Conservation (phyloP, 1,140 invertebrate genomes). For the Spodoptera litura region DNA sequence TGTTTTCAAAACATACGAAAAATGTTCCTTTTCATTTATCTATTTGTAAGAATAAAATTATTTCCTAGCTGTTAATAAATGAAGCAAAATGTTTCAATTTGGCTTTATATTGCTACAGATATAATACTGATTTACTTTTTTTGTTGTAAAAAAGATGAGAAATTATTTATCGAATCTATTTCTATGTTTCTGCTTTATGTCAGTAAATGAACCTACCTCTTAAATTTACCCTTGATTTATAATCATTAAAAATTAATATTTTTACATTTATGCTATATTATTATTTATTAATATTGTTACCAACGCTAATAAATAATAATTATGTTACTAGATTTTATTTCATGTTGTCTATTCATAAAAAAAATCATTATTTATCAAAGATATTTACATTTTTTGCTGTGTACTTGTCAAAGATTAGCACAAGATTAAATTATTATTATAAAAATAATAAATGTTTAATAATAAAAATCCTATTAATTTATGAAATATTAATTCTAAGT, state of each 20-base stretch:
- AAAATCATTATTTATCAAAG: neutral
- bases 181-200: too few species aligned
- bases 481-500: conserved; percentile 36
- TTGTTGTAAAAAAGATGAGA: too few species aligned
- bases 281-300: too few species aligned
- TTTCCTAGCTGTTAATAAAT: too few species aligned
- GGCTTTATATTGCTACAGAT: too few species aligned
- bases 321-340: neutral
- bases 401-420: conserved; percentile 32
- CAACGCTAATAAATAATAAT: neutral
- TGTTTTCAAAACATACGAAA: conserved; percentile 35
- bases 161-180: too few species aligned
- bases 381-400: neutral
- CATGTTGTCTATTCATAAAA: neutral
- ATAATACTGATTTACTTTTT: too few species aligned
- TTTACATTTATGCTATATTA: too few species aligned
- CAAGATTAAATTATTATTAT: conserved; percentile 34
- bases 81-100: too few species aligned
- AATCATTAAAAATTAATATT: too few species aligned
- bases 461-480: conserved; percentile 44
- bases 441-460: conserved; percentile 24
- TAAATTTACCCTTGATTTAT: too few species aligned
- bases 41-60: conserved; percentile 1
- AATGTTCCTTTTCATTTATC: conserved; percentile 16
- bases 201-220: too few species aligned